Evolutionary conservation across 2,797 vertebrate species (phyloP).

Genomic region (Ambastaia sidthimunki): DNA sequence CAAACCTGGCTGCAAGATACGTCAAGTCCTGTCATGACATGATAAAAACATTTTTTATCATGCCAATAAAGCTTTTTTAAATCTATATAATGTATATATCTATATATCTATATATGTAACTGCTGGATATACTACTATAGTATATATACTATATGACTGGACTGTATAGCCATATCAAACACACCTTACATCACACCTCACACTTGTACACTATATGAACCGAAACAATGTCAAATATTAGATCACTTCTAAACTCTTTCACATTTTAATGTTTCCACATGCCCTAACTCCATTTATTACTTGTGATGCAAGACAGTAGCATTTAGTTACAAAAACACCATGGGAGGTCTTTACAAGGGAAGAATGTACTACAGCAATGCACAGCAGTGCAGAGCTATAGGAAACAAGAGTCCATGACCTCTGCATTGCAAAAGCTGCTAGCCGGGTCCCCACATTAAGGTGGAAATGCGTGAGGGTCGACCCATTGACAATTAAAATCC

Average conservation of each 20-base stretch:
- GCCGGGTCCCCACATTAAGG: conserved; percentile 46
- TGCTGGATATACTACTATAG: too few species aligned
- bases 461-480: conserved; percentile 56
- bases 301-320: conserved; percentile 16
- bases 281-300: neutral
- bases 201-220: neutral
- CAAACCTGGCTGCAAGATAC: too few species aligned
- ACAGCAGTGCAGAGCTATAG: conserved; percentile 37
- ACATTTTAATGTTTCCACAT: neutral
- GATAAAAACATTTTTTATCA: too few species aligned
- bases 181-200: neutral
- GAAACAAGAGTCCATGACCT: conserved; percentile 41
- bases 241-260: neutral
- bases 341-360: conserved; percentile 30
- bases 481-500: conserved; percentile 58
- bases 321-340: conserved; percentile 36
- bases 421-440: conserved; percentile 50
- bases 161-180: neutral
- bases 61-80: too few species aligned
- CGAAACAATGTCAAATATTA: neutral
- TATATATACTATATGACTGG: too few species aligned
- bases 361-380: conserved; percentile 27
- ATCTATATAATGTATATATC: too few species aligned
- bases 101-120: too few species aligned
- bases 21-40: too few species aligned